Evolutionary conservation across 2,888 invertebrate genomes (phyloP).

Genomic region (Pyrochroa serraticornis): DNA sequence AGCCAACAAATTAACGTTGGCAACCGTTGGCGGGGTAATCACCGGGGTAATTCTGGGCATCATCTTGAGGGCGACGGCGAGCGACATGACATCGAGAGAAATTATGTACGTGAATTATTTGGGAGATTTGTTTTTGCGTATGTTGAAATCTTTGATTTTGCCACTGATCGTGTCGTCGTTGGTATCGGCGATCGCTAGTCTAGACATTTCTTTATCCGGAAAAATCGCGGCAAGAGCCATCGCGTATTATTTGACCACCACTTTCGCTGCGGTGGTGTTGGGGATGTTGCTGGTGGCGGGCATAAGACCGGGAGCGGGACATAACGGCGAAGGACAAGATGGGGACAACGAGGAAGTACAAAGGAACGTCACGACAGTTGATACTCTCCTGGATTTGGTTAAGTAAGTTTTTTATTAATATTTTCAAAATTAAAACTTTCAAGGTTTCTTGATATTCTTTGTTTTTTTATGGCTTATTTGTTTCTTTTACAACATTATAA

Average conservation of each 20-base stretch:
- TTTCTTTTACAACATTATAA: too few species aligned
- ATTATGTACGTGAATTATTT: constrained; percentile 73
- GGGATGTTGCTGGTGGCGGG: constrained; percentile 73
- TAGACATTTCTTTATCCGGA: constrained; percentile 71
- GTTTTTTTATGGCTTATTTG: too few species aligned
- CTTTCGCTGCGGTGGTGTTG: constrained; percentile 70
- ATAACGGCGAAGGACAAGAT: constrained; percentile 26
- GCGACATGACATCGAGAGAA: constrained; percentile 63
- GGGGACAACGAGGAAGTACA: constrained; percentile 31
- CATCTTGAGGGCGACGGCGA: constrained; percentile 54
- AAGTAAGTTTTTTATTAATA: constrained; percentile 58
- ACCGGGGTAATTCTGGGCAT: constrained; percentile 63
- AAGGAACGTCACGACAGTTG: constrained; percentile 66
- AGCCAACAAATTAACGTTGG: constrained; percentile 62
- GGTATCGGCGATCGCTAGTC: constrained; percentile 71
- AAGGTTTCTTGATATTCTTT: too few species aligned
- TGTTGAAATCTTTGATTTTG: constrained; percentile 75
- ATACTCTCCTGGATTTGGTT: constrained; percentile 73
- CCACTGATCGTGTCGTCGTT: constrained; percentile 74
- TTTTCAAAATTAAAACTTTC: not conserved
- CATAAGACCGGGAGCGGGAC: constrained; percentile 66
- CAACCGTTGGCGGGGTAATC: constrained; percentile 65
- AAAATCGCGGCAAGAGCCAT: constrained; percentile 71
- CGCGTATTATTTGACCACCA: constrained; percentile 72
- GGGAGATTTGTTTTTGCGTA: constrained; percentile 74